These are phyloP conservation scores for Syncerus caffer DNA, from an alignment of 2,797 vertebrate species.

Conservation along the genomic window DNA sequence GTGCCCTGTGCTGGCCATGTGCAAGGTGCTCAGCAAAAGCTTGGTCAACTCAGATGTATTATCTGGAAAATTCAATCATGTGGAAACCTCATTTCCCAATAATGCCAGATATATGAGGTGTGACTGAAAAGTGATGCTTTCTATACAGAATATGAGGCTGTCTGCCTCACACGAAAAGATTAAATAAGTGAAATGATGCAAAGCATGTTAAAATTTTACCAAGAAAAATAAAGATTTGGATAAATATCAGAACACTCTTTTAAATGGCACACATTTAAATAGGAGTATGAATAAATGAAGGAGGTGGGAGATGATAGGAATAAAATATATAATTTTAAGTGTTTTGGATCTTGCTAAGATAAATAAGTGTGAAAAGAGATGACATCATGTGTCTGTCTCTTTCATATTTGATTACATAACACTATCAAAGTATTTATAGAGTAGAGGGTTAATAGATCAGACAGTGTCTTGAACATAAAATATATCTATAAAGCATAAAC, in stretches of 20 bases:
- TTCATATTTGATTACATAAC: background rate
- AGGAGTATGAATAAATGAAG: slow-evolving; percentile 5
- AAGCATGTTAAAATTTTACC: slow-evolving; percentile 53
- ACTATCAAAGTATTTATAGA: background rate
- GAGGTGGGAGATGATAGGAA: background rate
- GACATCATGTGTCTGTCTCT: background rate
- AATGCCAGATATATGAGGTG: slow-evolving; percentile 73
- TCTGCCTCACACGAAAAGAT: slow-evolving; percentile 55
- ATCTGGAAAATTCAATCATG: slow-evolving; percentile 73
- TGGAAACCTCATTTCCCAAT: slow-evolving; percentile 73
- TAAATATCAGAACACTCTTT: slow-evolving; percentile 47
- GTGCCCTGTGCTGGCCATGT: slow-evolving; percentile 43
- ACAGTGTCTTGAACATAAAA: background rate
- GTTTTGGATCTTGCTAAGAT: background rate
- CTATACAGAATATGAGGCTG: slow-evolving; percentile 35
- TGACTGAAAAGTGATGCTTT: slow-evolving; percentile 54
- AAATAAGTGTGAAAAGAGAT: slow-evolving; percentile 18
- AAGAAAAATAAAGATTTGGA: slow-evolving; percentile 67
- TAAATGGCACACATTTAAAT: slow-evolving; percentile 56
- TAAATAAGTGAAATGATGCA: slow-evolving; percentile 69
- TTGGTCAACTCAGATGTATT: slow-evolving; percentile 49
- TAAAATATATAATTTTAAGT: slow-evolving; percentile 21
- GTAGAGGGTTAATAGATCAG: background rate
- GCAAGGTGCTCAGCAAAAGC: slow-evolving; percentile 39
- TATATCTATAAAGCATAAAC: background rate